phyloP scores from a whole-genome alignment of 2,888 invertebrate genomes.

The Drosophila demipolita region DNA sequence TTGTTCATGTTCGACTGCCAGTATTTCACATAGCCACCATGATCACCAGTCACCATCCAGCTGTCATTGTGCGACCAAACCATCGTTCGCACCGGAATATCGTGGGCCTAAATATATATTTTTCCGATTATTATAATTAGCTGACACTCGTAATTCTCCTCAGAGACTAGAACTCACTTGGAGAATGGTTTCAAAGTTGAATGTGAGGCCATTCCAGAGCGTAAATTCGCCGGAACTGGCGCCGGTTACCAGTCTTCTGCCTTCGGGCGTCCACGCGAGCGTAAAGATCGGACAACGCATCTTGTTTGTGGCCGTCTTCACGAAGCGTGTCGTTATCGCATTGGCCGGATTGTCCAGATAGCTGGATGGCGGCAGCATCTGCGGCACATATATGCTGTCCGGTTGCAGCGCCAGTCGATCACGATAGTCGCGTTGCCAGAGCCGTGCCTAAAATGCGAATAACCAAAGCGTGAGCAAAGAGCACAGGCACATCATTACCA shows the following conservation, averaged over 20 bases:
- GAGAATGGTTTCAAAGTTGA: conserved; percentile 99
- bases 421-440: conserved; percentile 97
- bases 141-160: neutral
- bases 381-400: conserved; percentile 97
- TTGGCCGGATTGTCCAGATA: conserved; percentile 98
- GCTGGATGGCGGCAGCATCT: conserved; percentile 96
- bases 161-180: conserved; percentile 88
- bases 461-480: neutral
- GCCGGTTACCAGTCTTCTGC: conserved; percentile 97
- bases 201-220: conserved; percentile 99
- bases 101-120: conserved; percentile 93
- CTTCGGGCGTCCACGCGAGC: conserved; percentile 99
- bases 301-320: conserved; percentile 99
- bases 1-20: conserved; percentile 99
- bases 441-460: conserved; percentile 89
- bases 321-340: conserved; percentile 97
- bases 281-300: conserved; percentile 99
- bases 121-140: neutral
- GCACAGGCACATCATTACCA: neutral
- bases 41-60: conserved; percentile 99
- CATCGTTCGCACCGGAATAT: conserved; percentile 99
- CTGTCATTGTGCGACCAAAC: conserved; percentile 99
- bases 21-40: conserved; percentile 99
- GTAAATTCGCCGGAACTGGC: conserved; percentile 99
- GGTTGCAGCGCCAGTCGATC: conserved; percentile 96